These are phyloP conservation scores for Mesorhabditis sp. DNA, from an alignment of 2,888 invertebrate species.

Conservation along the genomic window DNA sequence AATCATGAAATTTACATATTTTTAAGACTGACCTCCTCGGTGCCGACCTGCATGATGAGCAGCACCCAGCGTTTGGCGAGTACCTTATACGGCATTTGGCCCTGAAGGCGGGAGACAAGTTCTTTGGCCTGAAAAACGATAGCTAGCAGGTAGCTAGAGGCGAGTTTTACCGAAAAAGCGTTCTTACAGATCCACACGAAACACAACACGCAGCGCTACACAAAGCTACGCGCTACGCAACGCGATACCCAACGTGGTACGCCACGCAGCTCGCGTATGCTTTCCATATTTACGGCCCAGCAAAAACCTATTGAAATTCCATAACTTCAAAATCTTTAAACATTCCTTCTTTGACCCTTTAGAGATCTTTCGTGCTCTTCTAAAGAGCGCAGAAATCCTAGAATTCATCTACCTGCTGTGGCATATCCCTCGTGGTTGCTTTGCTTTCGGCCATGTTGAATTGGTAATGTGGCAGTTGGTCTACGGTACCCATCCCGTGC, in stretches of 20 bases:
- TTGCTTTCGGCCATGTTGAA: constrained; percentile 51
- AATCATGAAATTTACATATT: background rate
- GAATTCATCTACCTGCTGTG: constrained; percentile 28
- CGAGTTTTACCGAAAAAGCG: background rate
- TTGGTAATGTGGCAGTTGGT: constrained; percentile 44
- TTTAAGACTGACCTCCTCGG: constrained; percentile 34
- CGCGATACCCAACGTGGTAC: no score
- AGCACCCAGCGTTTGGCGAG: constrained; percentile 42
- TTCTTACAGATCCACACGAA: background rate
- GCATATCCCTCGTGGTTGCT: constrained; percentile 44
- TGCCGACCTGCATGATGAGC: constrained; percentile 47
- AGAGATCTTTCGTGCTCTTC: no score
- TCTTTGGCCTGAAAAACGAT: constrained; percentile 28
- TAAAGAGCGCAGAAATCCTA: no score
- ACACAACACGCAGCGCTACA: no score
- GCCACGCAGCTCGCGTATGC: no score
- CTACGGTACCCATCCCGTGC: constrained; percentile 52
- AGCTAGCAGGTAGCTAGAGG: no score
- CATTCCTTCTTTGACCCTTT: no score
- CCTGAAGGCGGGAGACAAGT: constrained; percentile 35
- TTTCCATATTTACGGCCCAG: no score
- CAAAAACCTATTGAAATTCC: no score
- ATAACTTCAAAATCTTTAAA: no score
- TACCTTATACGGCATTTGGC: constrained; percentile 16
- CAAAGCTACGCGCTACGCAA: no score